Conservation (phyloP, 2,797 vertebrate species). For the Pseudopleuronectes americanus region DNA sequence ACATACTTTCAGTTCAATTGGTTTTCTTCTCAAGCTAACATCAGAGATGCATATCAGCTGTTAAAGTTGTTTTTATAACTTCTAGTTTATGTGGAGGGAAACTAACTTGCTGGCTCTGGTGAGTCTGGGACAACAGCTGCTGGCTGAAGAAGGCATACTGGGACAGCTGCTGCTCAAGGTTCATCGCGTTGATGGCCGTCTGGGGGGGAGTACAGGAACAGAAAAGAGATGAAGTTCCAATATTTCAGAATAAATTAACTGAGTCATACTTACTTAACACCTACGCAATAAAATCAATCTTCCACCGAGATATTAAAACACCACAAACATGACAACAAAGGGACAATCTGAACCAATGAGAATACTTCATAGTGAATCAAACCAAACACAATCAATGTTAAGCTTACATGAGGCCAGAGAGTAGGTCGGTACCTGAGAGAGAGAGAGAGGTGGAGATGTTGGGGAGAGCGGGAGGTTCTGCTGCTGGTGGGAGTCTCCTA, state of each 20-base stretch:
- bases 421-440: conserved; percentile 87
- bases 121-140: conserved; percentile 83
- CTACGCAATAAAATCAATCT: no score
- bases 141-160: conserved; percentile 92
- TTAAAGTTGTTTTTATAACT: no score
- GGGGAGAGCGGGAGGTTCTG: conserved; percentile 87
- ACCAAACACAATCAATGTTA: neutral
- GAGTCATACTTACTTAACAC: neutral
- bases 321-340: neutral
- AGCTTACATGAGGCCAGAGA: neutral
- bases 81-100: neutral
- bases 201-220: conserved; percentile 50
- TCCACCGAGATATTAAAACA: neutral
- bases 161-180: conserved; percentile 92
- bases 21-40: no score
- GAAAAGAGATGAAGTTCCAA: neutral
- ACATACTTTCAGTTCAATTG: no score
- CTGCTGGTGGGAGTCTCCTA: conserved; percentile 84
- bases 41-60: no score
- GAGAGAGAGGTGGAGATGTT: conserved; percentile 85
- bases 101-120: conserved; percentile 74
- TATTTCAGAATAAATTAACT: neutral
- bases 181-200: conserved; percentile 90
- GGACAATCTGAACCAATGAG: neutral
- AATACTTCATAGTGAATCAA: neutral